These are phyloP conservation scores for Myotis yumanensis DNA, from an alignment of 2,113 vertebrate genomes.

Conservation along the genomic window DNA sequence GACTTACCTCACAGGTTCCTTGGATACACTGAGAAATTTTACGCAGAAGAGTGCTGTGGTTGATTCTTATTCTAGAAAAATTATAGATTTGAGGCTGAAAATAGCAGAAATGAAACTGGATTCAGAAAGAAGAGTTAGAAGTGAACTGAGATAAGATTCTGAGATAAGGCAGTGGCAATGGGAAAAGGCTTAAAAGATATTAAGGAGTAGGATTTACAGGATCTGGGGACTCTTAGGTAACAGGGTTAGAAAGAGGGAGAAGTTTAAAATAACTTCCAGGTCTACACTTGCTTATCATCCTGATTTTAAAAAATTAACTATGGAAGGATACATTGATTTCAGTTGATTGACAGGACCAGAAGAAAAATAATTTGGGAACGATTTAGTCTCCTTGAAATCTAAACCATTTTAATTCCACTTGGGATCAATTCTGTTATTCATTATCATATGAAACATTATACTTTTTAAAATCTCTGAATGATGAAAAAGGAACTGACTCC, in stretches of 20 bases:
- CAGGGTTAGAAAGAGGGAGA: neutral
- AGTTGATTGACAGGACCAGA: constrained; percentile 33
- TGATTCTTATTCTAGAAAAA: neutral
- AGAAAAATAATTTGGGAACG: constrained; percentile 54
- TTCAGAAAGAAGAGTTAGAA: constrained; percentile 21
- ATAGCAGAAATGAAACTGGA: neutral
- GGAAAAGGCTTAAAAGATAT: neutral
- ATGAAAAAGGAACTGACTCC: neutral
- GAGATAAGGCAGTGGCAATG: neutral
- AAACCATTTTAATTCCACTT: constrained; percentile 53
- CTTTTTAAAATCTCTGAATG: constrained; percentile 6
- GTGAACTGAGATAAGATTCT: neutral
- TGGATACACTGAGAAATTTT: neutral
- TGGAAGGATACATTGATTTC: neutral
- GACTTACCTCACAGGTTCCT: neutral
- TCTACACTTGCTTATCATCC: neutral
- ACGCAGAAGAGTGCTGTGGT: neutral
- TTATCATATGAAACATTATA: constrained; percentile 52
- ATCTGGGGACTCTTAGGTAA: neutral
- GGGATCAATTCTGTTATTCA: constrained; percentile 52
- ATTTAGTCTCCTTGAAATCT: constrained; percentile 56
- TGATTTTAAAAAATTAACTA: constrained; percentile 37
- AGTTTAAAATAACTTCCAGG: constrained; percentile 9
- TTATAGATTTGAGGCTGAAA: neutral
- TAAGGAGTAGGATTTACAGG: constrained; percentile 14